These are phyloP conservation scores for Spinibarbus caldwelli DNA, from an alignment of 2,797 vertebrate species.

Conservation along the genomic window DNA sequence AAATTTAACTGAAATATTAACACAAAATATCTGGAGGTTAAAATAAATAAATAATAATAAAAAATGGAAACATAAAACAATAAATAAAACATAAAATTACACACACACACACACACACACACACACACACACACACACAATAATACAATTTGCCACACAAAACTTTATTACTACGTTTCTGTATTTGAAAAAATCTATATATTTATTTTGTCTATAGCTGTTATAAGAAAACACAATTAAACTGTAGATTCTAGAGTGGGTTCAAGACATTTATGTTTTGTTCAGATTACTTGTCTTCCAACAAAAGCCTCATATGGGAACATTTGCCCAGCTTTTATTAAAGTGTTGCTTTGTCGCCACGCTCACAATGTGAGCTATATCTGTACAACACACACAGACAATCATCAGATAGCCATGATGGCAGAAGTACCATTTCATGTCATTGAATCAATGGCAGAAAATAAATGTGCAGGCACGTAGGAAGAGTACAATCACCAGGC, in stretches of 20 bases:
- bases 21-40: too few species aligned
- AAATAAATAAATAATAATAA: too few species aligned
- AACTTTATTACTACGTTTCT: background rate
- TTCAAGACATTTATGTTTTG: background rate
- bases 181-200: too few species aligned
- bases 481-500: conserved; percentile 43
- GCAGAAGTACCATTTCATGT: conserved; percentile 17
- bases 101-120: too few species aligned
- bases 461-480: conserved; percentile 33
- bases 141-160: too few species aligned
- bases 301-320: background rate
- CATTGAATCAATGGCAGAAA: conserved; percentile 44
- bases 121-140: too few species aligned
- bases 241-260: background rate
- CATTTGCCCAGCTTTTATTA: background rate
- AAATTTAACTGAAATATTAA: too few species aligned
- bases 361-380: background rate
- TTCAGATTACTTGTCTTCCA: background rate
- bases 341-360: background rate
- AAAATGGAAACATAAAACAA: too few species aligned
- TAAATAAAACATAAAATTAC: too few species aligned
- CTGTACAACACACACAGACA: conserved; percentile 30
- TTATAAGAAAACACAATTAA: background rate
- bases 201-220: background rate
- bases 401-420: conserved; percentile 48